Evolutionary conservation across 2,797 vertebrate species (phyloP).

Genomic region (Hyperoplus immaculatus): DNA sequence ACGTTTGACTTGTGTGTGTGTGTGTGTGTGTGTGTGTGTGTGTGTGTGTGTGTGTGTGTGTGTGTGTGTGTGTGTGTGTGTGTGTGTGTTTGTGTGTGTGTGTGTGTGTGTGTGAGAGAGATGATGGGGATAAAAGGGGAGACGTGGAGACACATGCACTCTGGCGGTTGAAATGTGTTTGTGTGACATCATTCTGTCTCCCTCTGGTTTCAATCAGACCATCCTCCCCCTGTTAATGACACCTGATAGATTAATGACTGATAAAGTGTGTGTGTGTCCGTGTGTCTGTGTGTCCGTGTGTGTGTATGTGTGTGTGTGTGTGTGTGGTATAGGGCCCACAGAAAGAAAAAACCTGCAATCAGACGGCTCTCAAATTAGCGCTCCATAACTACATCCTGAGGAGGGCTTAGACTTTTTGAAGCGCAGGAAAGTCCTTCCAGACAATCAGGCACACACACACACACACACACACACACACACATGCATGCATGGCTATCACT

Average conservation of each 20-base stretch:
- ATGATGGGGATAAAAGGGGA: slow-evolving; percentile 68
- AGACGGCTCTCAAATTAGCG: slow-evolving; percentile 83
- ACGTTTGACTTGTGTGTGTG: neutral
- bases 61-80: neutral
- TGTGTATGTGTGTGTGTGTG: slow-evolving; percentile 41
- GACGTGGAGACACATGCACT: slow-evolving; percentile 66
- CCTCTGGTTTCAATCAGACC: slow-evolving; percentile 84
- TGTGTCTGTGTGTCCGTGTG: slow-evolving; percentile 32
- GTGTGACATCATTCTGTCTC: slow-evolving; percentile 84
- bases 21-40: slow-evolving; percentile 26
- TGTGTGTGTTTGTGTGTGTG: neutral
- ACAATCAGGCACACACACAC: slow-evolving; percentile 55
- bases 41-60: slow-evolving; percentile 26
- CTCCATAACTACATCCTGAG: slow-evolving; percentile 85
- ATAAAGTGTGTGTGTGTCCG: slow-evolving; percentile 67
- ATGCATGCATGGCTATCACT: slow-evolving; percentile 41
- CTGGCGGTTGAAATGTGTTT: slow-evolving; percentile 62
- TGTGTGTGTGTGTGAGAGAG: slow-evolving; percentile 24
- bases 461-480: slow-evolving; percentile 41
- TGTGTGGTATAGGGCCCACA: slow-evolving; percentile 61
- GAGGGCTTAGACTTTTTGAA: slow-evolving; percentile 74
- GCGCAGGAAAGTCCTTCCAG: slow-evolving; percentile 76
- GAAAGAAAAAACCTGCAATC: slow-evolving; percentile 78
- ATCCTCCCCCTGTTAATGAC: slow-evolving; percentile 78
- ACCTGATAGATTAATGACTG: slow-evolving; percentile 86